These are phyloP conservation scores for Dyspetes luteomarginatus DNA, from an alignment of 2,888 invertebrate genomes.

Conservation along the genomic window DNA sequence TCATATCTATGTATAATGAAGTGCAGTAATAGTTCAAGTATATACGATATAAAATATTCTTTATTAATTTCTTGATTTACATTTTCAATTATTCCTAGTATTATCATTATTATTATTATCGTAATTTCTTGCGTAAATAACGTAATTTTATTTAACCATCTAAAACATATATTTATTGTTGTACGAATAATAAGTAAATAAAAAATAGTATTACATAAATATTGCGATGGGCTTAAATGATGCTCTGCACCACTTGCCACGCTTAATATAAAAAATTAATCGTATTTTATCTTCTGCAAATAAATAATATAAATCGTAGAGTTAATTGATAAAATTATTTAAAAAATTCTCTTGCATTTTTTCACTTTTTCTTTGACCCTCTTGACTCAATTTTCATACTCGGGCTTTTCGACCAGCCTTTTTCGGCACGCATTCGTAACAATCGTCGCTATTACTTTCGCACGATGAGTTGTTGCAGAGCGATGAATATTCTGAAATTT, in stretches of 20 bases:
- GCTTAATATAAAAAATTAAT: too few relatives aligned
- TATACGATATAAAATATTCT: not conserved
- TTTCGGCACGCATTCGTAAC: conserved; percentile 57
- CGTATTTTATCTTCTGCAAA: too few relatives aligned
- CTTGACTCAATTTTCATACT: conserved; percentile 1
- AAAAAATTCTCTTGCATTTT: not conserved
- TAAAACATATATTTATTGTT: too few relatives aligned
- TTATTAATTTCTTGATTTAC: conserved; percentile 18
- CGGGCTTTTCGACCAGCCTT: conserved; percentile 56
- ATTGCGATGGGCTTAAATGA: not conserved
- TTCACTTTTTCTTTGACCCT: not conserved
- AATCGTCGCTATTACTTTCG: conserved; percentile 63
- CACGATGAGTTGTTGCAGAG: conserved; percentile 57
- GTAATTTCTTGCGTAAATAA: not conserved
- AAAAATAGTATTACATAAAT: not conserved
- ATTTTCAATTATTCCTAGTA: not conserved
- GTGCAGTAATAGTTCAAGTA: too few relatives aligned
- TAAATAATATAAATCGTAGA: too few relatives aligned
- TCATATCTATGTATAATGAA: too few relatives aligned
- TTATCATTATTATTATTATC: not conserved
- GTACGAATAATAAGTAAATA: not conserved
- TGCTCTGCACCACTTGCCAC: not conserved
- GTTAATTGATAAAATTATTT: conserved; percentile 7
- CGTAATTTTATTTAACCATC: too few relatives aligned
- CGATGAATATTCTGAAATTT: conserved; percentile 37